These are phyloP conservation scores for Pogonomyrmex barbatus DNA, from an alignment of 1,140 invertebrate species.

Conservation along the genomic window DNA sequence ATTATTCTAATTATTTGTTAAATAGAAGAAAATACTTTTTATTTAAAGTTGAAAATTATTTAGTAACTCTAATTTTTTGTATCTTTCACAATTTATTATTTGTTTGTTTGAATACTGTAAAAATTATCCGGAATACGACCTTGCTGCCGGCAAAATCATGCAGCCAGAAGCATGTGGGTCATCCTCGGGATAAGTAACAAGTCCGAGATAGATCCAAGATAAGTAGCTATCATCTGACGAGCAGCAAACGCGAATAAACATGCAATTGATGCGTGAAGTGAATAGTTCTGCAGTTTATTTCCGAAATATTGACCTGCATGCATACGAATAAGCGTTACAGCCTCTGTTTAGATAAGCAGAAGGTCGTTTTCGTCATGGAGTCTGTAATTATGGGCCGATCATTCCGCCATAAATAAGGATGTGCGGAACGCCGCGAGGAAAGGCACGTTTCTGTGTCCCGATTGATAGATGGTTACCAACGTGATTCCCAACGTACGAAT, in stretches of 20 bases:
- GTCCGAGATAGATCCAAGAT: constrained; percentile 18
- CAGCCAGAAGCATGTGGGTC: constrained; percentile 4
- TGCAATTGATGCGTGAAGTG: constrained; percentile 55
- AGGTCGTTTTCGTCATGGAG: constrained; percentile 74
- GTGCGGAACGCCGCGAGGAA: constrained; percentile 31
- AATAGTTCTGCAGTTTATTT: constrained; percentile 49
- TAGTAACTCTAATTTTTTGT: not conserved
- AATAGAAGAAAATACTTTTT: not conserved
- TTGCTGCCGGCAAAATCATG: constrained; percentile 41
- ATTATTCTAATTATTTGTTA: not conserved
- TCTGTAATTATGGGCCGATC: constrained; percentile 84
- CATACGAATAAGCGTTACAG: not conserved
- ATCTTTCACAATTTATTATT: not conserved
- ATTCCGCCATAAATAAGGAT: constrained; percentile 83
- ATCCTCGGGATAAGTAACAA: constrained; percentile 33
- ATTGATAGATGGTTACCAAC: constrained; percentile 62
- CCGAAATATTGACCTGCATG: constrained; percentile 48
- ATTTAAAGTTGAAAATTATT: constrained; percentile 13
- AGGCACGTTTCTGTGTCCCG: constrained; percentile 54
- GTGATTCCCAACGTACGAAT: constrained; percentile 76
- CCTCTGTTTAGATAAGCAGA: constrained; percentile 64
- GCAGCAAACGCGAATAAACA: constrained; percentile 48
- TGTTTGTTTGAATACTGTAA: not conserved
- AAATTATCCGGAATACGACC: constrained; percentile 25
- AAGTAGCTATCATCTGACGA: constrained; percentile 41